Percentiles rank a stretch among this genome's conserved stretches.
phyloP scores from a whole-genome alignment of 2,888 invertebrate species.

The Muscina levida region DNA sequence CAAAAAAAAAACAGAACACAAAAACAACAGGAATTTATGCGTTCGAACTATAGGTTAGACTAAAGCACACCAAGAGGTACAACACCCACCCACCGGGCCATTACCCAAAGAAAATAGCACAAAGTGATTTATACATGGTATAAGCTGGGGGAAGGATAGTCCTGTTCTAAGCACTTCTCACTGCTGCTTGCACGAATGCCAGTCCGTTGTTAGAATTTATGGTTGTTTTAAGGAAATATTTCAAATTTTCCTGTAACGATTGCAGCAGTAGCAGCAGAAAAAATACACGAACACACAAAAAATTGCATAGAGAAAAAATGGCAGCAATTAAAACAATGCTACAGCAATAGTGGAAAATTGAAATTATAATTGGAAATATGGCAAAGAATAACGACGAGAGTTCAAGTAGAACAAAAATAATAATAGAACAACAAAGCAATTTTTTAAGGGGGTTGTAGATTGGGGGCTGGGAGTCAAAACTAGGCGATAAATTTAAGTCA shows the following conservation, averaged over 20 bases:
- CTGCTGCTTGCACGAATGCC: too few species aligned
- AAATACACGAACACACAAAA: background rate
- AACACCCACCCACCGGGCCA: background rate
- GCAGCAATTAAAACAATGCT: slow-evolving; percentile 38
- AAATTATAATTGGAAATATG: slow-evolving; percentile 41
- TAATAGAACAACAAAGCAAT: background rate
- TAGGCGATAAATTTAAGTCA: too few species aligned
- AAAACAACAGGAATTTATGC: slow-evolving; percentile 26
- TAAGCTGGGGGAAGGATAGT: too few species aligned
- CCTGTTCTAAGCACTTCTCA: too few species aligned
- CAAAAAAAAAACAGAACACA: slow-evolving; percentile 10
- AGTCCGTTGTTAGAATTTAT: slow-evolving; percentile 37
- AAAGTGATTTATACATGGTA: slow-evolving; percentile 25
- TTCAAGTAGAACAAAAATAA: slow-evolving; percentile 3
- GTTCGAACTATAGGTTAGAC: background rate
- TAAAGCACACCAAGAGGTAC: background rate
- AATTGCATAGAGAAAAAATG: slow-evolving; percentile 11
- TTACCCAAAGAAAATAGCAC: slow-evolving; percentile 2
- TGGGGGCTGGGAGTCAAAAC: too few species aligned
- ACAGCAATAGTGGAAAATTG: slow-evolving; percentile 34
- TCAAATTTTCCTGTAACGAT: slow-evolving; percentile 36
- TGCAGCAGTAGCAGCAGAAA: background rate
- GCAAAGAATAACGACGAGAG: background rate
- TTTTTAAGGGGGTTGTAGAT: too few species aligned
- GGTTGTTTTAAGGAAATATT: slow-evolving; percentile 49